Conservation (phyloP, 2,113 vertebrate genomes). For the Polypterus senegalus region DNA sequence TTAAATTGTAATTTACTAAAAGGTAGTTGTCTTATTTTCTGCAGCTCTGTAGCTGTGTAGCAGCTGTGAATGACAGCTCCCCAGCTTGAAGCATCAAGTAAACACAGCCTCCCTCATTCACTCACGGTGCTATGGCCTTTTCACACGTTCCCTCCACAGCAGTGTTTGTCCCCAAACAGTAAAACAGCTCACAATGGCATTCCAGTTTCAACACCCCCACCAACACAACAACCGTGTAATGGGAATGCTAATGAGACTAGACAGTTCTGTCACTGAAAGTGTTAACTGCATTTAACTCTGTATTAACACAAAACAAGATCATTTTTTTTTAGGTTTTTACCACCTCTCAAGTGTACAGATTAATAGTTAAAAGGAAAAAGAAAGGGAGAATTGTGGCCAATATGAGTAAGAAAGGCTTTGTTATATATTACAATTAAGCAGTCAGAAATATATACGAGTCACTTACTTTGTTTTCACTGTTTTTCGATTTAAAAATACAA, state of each 20-base stretch:
- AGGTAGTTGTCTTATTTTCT: slow-evolving; percentile 55
- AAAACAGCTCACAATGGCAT: slow-evolving; percentile 62
- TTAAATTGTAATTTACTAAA: slow-evolving; percentile 53
- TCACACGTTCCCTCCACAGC: slow-evolving; percentile 68
- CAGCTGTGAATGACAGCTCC: slow-evolving; percentile 64
- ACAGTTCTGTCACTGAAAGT: slow-evolving; percentile 37
- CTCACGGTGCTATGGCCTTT: slow-evolving; percentile 57
- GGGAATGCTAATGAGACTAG: slow-evolving; percentile 61
- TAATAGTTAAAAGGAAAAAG: background rate
- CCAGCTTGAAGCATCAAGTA: slow-evolving; percentile 62
- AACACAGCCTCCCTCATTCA: slow-evolving; percentile 69
- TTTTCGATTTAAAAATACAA: too few species aligned
- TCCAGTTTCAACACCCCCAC: slow-evolving; percentile 57
- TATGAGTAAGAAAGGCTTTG: too few species aligned
- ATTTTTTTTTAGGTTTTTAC: background rate
- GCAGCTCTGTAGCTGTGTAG: slow-evolving; percentile 50
- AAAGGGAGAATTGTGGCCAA: too few species aligned
- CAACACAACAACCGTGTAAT: slow-evolving; percentile 46
- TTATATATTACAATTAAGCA: too few species aligned
- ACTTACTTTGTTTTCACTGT: too few species aligned
- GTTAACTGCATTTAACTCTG: slow-evolving; percentile 40
- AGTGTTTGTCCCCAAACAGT: slow-evolving; percentile 85
- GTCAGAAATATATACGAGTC: too few species aligned
- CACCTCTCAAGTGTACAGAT: background rate
- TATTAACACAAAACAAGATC: slow-evolving; percentile 1